These are phyloP conservation scores for Penaeus japonicus DNA, from an alignment of 1,140 invertebrate genomes.

Conservation along the genomic window DNA sequence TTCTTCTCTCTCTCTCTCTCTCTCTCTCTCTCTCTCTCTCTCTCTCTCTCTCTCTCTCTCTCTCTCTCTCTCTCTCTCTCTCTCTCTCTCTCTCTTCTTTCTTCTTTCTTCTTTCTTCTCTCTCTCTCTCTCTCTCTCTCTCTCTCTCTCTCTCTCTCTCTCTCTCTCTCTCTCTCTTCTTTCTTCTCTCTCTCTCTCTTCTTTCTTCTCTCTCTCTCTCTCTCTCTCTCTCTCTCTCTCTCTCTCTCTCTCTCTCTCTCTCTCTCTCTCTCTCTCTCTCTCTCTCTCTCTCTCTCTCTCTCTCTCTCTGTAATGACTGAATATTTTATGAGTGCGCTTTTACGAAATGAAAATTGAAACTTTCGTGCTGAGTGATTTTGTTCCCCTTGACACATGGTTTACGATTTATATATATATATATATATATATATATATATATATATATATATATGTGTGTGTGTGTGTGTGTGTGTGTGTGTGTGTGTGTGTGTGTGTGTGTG, in stretches of 20 bases:
- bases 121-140: neutral
- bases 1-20: neutral
- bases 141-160: neutral
- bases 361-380: no score
- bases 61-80: neutral
- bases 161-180: neutral
- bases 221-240: neutral
- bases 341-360: no score
- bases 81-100: neutral
- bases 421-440: slow-evolving; percentile 8
- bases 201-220: neutral
- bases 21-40: neutral
- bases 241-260: neutral
- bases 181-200: neutral
- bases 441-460: neutral
- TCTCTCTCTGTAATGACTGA: neutral
- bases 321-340: no score
- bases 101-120: neutral
- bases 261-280: neutral
- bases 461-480: neutral
- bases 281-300: neutral
- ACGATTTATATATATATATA: neutral
- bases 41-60: neutral
- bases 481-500: neutral
- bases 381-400: neutral